These are phyloP conservation scores for Danaus melanippus DNA, from an alignment of 1,140 invertebrate species.

Conservation along the genomic window DNA sequence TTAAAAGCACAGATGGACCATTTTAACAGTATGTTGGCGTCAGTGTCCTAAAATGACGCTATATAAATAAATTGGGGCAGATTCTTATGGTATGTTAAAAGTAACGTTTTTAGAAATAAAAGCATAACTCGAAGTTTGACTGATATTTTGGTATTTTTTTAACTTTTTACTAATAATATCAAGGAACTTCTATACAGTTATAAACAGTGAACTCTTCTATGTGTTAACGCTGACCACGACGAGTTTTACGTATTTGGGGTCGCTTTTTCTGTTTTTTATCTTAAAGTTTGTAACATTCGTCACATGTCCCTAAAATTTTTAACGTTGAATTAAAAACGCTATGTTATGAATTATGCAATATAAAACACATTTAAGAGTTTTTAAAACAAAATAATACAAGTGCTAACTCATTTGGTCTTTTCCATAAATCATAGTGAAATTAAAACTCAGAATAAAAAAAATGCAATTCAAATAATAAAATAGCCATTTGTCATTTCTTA, in stretches of 20 bases:
- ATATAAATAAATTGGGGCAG: slow-evolving; percentile 1
- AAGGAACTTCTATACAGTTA: slow-evolving; percentile 8
- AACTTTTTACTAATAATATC: background rate
- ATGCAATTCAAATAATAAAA: too few species aligned
- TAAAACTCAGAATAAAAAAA: too few species aligned
- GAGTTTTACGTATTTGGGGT: slow-evolving; percentile 39
- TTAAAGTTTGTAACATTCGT: slow-evolving; percentile 46
- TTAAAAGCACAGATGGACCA: slow-evolving; percentile 6
- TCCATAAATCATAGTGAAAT: too few species aligned
- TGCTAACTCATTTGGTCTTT: too few species aligned
- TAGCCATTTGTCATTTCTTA: too few species aligned
- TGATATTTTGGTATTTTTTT: background rate
- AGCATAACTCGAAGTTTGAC: background rate
- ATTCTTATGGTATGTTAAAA: background rate
- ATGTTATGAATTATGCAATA: too few species aligned
- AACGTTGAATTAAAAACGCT: too few species aligned
- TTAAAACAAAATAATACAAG: too few species aligned
- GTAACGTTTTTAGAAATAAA: too few species aligned
- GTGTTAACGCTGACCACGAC: slow-evolving; percentile 24
- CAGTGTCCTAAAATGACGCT: background rate
- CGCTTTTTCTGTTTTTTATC: slow-evolving; percentile 43
- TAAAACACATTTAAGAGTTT: too few species aligned
- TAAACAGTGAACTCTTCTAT: slow-evolving; percentile 10
- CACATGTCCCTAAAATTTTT: slow-evolving; percentile 8
- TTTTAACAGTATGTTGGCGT: slow-evolving; percentile 1